Conservation (phyloP, 2,888 invertebrate genomes). For the Stenchaetothrips biformis region DNA sequence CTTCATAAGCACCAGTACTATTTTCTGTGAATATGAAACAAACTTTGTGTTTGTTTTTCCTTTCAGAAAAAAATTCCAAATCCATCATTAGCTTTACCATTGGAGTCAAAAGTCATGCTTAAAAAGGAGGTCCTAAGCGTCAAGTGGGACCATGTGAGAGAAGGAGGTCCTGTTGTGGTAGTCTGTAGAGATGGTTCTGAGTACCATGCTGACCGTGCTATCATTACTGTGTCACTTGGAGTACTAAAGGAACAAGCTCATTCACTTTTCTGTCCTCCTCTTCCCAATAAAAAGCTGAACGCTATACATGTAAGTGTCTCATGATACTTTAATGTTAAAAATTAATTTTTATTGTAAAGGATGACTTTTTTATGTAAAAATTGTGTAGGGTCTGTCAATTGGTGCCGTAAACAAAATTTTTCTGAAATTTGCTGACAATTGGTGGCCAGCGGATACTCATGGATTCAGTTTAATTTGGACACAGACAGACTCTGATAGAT, state of each 20-base stretch:
- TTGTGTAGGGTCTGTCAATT: constrained; percentile 51
- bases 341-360: constrained; percentile 13
- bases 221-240: constrained; percentile 63
- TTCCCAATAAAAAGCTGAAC: constrained; percentile 53
- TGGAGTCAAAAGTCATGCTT: constrained; percentile 38
- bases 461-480: constrained; percentile 58
- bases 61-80: constrained; percentile 52
- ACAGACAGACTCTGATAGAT: constrained; percentile 49
- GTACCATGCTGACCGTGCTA: constrained; percentile 57
- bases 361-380: constrained; percentile 30
- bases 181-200: constrained; percentile 54
- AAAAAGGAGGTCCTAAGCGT: constrained; percentile 36
- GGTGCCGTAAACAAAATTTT: constrained; percentile 66
- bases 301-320: constrained; percentile 49
- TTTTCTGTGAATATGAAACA: too few relatives aligned
- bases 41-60: constrained; percentile 24
- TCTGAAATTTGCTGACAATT: constrained; percentile 56
- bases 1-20: too few relatives aligned
- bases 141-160: constrained; percentile 36
- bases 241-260: constrained; percentile 58
- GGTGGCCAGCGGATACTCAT: constrained; percentile 57
- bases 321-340: constrained; percentile 25
- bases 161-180: constrained; percentile 50
- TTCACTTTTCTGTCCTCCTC: constrained; percentile 55
- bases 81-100: constrained; percentile 46